These are phyloP conservation scores for Terrapene triunguis DNA, from an alignment of 2,113 vertebrate species.

Conservation along the genomic window DNA sequence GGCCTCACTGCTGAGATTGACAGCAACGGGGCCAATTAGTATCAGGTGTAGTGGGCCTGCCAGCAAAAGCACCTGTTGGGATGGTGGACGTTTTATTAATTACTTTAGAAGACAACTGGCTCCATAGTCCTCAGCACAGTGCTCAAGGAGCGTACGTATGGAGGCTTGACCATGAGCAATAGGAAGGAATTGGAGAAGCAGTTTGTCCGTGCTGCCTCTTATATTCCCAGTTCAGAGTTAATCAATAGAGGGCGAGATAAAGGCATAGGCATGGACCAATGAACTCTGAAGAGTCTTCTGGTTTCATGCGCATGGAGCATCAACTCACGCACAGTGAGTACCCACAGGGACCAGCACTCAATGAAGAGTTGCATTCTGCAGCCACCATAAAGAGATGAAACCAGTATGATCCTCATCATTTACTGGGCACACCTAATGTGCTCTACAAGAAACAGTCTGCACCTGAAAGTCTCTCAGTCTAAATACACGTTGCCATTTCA, in stretches of 20 bases:
- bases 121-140: accelerated
- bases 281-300: not conserved
- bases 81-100: not conserved
- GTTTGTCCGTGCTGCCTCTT: not conserved
- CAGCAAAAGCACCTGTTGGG: not conserved
- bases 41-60: not conserved
- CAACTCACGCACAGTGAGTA: not conserved
- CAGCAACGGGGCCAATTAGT: too few species aligned
- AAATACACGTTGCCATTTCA: not conserved
- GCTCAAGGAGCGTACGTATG: accelerated
- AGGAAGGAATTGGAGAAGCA: not conserved
- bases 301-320: not conserved
- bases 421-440: not conserved
- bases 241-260: not conserved
- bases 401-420: not conserved
- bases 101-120: not conserved
- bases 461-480: too few species aligned
- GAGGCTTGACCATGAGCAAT: not conserved
- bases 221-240: not conserved
- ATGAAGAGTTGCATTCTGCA: not conserved
- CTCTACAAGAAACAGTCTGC: not conserved
- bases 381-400: not conserved
- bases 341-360: not conserved
- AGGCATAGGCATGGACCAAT: not conserved
- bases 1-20: not conserved